Conservation (phyloP, 2,113 vertebrate species). For the Sapajus apella region DNA sequence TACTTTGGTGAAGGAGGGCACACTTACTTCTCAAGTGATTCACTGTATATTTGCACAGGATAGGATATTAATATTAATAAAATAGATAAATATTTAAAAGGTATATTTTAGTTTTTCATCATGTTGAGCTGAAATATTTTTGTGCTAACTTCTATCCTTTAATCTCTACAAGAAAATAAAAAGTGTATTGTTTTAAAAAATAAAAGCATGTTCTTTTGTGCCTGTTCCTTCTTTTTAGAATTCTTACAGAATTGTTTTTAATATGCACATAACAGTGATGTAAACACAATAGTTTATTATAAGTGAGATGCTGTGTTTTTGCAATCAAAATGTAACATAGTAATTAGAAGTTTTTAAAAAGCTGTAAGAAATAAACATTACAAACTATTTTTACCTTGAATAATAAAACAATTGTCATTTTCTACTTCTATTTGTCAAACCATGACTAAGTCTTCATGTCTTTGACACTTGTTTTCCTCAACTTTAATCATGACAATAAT, state of each 20-base stretch:
- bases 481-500: not conserved
- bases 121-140: not conserved
- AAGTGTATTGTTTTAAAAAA: not conserved
- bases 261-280: not conserved
- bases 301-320: not conserved
- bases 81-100: not conserved
- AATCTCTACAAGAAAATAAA: not conserved
- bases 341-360: not conserved
- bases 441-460: not conserved
- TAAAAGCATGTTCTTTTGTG: not conserved
- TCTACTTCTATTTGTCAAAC: not conserved
- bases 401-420: not conserved
- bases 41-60: not conserved
- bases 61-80: not conserved
- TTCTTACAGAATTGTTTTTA: not conserved
- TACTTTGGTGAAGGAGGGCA: not conserved
- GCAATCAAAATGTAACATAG: not conserved
- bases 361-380: not conserved
- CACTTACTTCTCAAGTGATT: not conserved
- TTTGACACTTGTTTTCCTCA: not conserved
- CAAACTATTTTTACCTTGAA: not conserved
- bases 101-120: not conserved
- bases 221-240: not conserved
- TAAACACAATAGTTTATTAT: not conserved
- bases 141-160: not conserved